phyloP scores from a whole-genome alignment of 2,113 vertebrate species.

The Numenius arquata region DNA sequence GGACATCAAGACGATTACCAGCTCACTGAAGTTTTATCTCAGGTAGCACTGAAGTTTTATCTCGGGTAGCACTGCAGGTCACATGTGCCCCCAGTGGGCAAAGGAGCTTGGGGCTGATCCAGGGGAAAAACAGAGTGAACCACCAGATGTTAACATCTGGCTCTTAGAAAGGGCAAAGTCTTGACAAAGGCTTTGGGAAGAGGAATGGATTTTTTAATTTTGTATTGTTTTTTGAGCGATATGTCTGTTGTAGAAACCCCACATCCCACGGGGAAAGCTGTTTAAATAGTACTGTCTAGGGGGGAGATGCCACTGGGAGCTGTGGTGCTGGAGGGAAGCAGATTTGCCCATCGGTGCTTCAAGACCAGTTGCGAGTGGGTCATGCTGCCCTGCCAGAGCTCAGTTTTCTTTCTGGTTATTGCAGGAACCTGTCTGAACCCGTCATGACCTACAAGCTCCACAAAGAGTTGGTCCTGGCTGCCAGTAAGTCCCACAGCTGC shows the following conservation, averaged over 20 bases:
- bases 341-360: accelerated
- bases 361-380: not conserved
- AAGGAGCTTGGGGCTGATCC: not conserved
- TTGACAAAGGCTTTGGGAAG: not conserved
- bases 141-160: not conserved
- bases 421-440: slow-evolving; percentile 92
- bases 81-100: accelerated
- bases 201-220: not conserved
- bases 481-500: slow-evolving; percentile 82
- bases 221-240: not conserved
- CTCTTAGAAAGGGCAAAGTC: not conserved
- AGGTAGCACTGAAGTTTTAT: slow-evolving; percentile 73
- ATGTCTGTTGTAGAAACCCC: not conserved
- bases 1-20: slow-evolving; percentile 96
- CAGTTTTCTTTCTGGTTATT: slow-evolving; percentile 50
- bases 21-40: slow-evolving; percentile 96
- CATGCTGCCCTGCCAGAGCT: not conserved
- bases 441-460: slow-evolving; percentile 95
- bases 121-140: not conserved
- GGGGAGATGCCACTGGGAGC: not conserved
- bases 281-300: not conserved
- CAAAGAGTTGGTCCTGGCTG: slow-evolving; percentile 90
- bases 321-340: not conserved
- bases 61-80: not conserved
- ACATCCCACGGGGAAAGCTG: not conserved